These are phyloP conservation scores for Campoplex nolae DNA, from an alignment of 2,888 invertebrate species.

Conservation along the genomic window DNA sequence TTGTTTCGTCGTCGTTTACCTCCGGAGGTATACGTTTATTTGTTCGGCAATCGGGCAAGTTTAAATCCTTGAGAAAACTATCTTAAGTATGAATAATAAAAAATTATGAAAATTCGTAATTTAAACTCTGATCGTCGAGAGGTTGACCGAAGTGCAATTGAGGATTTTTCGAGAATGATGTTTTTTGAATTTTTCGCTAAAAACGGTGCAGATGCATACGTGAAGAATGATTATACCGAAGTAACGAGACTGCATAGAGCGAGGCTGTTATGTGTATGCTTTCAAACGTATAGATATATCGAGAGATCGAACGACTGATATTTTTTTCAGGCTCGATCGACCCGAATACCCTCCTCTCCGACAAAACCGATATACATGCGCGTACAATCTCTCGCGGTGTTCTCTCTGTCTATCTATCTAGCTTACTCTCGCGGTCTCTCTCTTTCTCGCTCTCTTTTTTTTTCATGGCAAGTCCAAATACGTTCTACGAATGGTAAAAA, in stretches of 20 bases:
- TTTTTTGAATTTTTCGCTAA: background rate
- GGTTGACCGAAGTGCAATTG: background rate
- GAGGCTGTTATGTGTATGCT: slow-evolving; percentile 42
- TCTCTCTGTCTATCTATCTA: slow-evolving; percentile 45
- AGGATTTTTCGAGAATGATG: background rate
- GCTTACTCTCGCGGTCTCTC: slow-evolving; percentile 49
- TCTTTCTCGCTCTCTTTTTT: slow-evolving; percentile 25
- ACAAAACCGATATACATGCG: slow-evolving; percentile 81
- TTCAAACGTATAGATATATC: slow-evolving; percentile 61
- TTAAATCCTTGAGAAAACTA: background rate
- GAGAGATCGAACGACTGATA: slow-evolving; percentile 68
- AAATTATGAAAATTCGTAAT: slow-evolving; percentile 40
- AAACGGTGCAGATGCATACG: background rate
- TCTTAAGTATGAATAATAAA: slow-evolving; percentile 9
- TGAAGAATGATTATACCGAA: slow-evolving; percentile 60
- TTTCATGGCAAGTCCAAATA: slow-evolving; percentile 82
- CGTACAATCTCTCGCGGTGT: slow-evolving; percentile 80
- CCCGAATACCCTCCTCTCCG: slow-evolving; percentile 71
- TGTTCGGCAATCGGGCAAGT: background rate
- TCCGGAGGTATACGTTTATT: background rate
- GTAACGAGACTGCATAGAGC: slow-evolving; percentile 36
- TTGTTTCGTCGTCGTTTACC: slow-evolving; percentile 6
- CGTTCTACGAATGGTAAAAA: slow-evolving; percentile 84
- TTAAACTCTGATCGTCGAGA: background rate
- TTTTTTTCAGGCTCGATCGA: slow-evolving; percentile 74